These are phyloP conservation scores for Aphidius colemani DNA, from an alignment of 2,888 invertebrate species.

Conservation along the genomic window DNA sequence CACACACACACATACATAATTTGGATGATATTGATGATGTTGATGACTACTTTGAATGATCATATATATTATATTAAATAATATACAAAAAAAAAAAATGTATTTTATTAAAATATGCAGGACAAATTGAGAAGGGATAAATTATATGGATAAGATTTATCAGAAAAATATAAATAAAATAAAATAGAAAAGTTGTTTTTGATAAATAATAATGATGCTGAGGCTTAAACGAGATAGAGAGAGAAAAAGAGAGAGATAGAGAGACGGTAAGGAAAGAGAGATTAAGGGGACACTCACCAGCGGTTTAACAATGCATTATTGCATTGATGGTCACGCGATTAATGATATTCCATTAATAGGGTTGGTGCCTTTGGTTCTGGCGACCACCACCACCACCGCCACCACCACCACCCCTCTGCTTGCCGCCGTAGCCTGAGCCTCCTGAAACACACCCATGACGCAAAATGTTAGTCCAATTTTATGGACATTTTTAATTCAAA, in stretches of 20 bases:
- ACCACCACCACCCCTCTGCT: constrained; percentile 82
- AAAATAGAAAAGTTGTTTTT: no score
- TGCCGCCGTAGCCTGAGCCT: constrained; percentile 77
- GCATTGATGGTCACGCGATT: constrained; percentile 55
- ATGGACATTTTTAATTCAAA: constrained; percentile 27
- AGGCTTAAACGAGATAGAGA: constrained; percentile 18
- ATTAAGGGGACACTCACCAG: constrained; percentile 56
- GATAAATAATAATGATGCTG: no score
- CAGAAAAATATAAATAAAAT: no score
- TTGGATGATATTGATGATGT: no score
- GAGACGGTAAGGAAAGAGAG: constrained; percentile 28
- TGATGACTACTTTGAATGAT: no score
- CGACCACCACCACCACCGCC: constrained; percentile 74
- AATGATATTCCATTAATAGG: constrained; percentile 69
- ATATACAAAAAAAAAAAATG: no score
- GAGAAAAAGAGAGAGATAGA: constrained; percentile 30
- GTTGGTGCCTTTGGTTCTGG: constrained; percentile 84
- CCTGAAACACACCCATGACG: constrained; percentile 60
- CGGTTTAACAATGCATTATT: constrained; percentile 54
- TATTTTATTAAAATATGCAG: no score
- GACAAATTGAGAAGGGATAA: no score
- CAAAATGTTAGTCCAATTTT: constrained; percentile 48
- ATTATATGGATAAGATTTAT: no score
- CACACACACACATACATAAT: no score
- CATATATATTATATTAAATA: no score